A percentile compares a stretch with the other conserved stretches of the same genome.
Evolutionary conservation across 2,113 vertebrate species (phyloP).

Genomic region (Aviceda subcristata): DNA sequence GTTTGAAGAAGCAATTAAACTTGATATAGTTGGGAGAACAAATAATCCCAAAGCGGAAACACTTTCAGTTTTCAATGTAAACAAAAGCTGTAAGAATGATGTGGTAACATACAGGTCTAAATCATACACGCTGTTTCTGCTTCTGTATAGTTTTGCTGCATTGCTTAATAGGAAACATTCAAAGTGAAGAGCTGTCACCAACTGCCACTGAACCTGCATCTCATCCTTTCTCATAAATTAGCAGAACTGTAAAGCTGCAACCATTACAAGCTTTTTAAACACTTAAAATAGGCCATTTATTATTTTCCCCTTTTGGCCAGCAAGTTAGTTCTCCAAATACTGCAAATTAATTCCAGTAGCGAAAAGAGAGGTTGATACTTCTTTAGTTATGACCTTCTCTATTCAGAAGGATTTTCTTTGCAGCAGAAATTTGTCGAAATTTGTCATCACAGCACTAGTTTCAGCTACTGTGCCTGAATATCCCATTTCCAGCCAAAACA

Average conservation of each 20-base stretch:
- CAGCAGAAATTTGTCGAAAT: not conserved
- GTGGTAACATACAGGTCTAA: not conserved
- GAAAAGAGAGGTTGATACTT: not conserved
- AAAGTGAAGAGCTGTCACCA: not conserved
- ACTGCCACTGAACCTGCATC: not conserved
- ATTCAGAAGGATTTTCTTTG: not conserved
- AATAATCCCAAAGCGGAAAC: conserved; percentile 18
- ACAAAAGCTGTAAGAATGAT: not conserved
- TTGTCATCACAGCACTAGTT: not conserved
- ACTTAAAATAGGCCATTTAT: not conserved
- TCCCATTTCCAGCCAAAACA: not conserved
- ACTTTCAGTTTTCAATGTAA: not conserved
- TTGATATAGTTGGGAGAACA: conserved; percentile 26
- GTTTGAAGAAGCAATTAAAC: conserved; percentile 33
- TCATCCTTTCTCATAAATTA: not conserved
- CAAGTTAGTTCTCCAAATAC: not conserved
- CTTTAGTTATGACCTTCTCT: not conserved
- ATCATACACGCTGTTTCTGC: not conserved
- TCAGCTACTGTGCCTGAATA: not conserved
- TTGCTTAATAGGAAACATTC: not conserved
- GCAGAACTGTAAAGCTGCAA: not conserved
- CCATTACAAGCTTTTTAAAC: not conserved
- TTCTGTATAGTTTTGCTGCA: not conserved
- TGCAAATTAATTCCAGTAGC: not conserved
- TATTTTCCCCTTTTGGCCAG: not conserved